Conservation (phyloP, 2,888 invertebrate species). For the Apodemia mormo region DNA sequence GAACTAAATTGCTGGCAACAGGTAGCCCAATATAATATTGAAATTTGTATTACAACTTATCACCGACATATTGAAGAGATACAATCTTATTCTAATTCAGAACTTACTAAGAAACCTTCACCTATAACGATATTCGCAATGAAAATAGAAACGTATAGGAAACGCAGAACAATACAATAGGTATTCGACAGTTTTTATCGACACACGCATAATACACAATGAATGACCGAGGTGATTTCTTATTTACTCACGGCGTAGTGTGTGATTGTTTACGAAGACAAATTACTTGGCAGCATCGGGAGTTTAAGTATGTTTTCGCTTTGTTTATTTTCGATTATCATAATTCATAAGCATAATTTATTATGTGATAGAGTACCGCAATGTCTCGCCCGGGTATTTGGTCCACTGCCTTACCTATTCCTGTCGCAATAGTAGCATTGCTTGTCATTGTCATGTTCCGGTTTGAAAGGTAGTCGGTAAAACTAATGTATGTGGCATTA, state of each 20-base stretch:
- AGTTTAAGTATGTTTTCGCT: no score
- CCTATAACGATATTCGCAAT: constrained; percentile 4
- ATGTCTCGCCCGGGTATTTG: no score
- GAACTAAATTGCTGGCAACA: no score
- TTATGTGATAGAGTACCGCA: no score
- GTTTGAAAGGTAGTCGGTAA: no score
- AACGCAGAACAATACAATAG: neutral
- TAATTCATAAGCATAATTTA: no score
- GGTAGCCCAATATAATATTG: no score
- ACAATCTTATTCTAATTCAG: neutral
- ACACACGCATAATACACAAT: constrained; percentile 6
- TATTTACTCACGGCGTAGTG: constrained; percentile 2
- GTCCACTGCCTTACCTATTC: no score
- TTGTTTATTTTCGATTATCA: no score
- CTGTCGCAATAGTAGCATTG: no score
- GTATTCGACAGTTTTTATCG: neutral
- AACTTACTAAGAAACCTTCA: neutral
- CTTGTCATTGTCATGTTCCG: no score
- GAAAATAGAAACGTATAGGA: constrained; percentile 14
- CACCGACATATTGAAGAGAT: neutral
- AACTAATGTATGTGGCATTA: no score
- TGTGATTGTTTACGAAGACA: constrained; percentile 1
- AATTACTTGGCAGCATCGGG: neutral
- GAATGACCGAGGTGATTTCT: constrained; percentile 8
- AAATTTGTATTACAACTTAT: neutral